Evolutionary conservation across 2,797 vertebrate species (phyloP), one percentile per base, ranked within the genome.

Genomic region (Hippoglossus hippoglossus): DNA sequence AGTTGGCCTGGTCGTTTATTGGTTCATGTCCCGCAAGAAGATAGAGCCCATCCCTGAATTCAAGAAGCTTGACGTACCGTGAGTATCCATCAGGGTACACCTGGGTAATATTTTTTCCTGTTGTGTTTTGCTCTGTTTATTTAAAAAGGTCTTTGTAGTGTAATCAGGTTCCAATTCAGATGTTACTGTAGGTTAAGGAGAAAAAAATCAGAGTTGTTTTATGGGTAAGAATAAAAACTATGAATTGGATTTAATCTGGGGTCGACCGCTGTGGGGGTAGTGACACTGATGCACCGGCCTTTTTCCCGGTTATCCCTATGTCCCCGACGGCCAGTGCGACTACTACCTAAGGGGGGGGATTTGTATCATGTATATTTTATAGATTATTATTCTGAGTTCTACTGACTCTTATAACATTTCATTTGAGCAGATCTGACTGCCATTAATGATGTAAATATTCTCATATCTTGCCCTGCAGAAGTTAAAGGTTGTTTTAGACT

Each of bases 21-120:
- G 96, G 96, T 94, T 97, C 76, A 89, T 98, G 89, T 97, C 97
- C 81, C 95, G 96, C 75, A 97, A 97, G 93, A 98, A 98, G 82
- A 93, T 96, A 0, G 96, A 98, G 13, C 95, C 97, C 59, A 67
- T 97, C 24, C 96, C 96, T 0, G 97, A 98, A 25, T 96, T 98
- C 83, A 96, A 94, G 82, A 97, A 93, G 82, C 93, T 99, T 0
- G 95, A 95, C 19, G 80, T 89, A 56, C 79, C 67, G 95, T 96
- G 81, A 95, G 94, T 95, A 73, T 56, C 26, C 72, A 18, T 61
- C 22, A 10, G 28, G 10, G 0, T 21, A 1, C 15, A 6, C n/a
- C 18, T 51, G n/a, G 3, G 4, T 46, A 28, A 39, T 44, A 3
- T 49, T 12, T 2, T n/a, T 62, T 61, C 1, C 6, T 57, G n/a